Conservation (phyloP, 2,797 vertebrate species). For the Allochrocebus solatus region DNA sequence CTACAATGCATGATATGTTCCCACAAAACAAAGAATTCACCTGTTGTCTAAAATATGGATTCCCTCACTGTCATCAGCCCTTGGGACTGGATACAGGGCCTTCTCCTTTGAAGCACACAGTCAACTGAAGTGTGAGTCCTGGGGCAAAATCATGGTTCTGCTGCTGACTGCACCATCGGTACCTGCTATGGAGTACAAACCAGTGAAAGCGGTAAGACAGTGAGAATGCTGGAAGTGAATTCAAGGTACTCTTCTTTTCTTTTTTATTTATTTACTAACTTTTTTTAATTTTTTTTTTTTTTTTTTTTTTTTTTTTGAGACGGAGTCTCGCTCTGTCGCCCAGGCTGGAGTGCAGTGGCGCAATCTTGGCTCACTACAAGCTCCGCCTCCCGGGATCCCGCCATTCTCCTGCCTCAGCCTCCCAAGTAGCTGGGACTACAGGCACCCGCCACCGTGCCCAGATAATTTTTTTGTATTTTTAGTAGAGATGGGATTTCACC, state of each 20-base stretch:
- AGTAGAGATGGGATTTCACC: too few relatives aligned
- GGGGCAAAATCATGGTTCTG: not conserved
- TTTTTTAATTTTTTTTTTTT: too few relatives aligned
- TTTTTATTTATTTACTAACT: too few relatives aligned
- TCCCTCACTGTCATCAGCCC: not conserved
- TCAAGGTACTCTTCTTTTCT: not conserved
- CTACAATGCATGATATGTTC: not conserved
- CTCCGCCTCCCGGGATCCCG: too few relatives aligned
- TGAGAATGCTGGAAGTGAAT: not conserved
- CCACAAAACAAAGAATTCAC: not conserved
- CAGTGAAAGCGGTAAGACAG: not conserved
- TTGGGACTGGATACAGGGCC: not conserved
- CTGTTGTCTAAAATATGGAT: not conserved
- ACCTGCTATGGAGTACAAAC: not conserved
- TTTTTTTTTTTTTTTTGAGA: too few relatives aligned
- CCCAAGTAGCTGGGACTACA: too few relatives aligned
- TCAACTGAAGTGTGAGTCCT: not conserved
- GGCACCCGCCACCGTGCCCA: accelerated
- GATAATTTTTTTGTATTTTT: too few relatives aligned
- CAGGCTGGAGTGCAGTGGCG: too few relatives aligned
- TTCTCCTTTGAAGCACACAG: not conserved
- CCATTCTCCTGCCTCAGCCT: too few relatives aligned
- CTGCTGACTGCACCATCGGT: not conserved
- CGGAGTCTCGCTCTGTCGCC: too few relatives aligned
- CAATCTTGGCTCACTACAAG: too few relatives aligned